Evolutionary conservation across 64 coral and sea anemone genomes (phyloP), one percentile per base, ranked within the genome.

Genomic region (Porites australiensis): DNA sequence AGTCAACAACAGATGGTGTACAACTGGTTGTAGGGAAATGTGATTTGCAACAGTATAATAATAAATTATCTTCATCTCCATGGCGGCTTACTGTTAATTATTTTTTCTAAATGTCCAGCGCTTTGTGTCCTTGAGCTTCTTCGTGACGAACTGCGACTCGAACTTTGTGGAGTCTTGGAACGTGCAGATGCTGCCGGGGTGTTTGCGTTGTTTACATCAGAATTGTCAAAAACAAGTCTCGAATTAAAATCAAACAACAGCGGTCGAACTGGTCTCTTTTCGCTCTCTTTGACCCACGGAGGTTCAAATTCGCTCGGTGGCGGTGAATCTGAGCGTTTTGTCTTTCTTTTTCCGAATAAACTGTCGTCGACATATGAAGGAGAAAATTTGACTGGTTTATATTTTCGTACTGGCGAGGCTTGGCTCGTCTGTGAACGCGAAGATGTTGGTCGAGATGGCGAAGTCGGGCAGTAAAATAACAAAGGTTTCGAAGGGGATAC

Each of bases 381-480:
- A 16, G 95, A 91, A 54, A 98, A 98, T 70, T 98, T 94, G 2
- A 94, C 83, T 4, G 88, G 83, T 78, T 98, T 98, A 45, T 91
- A 91, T 65, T 72, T 86, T 14, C 88, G 80, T 0, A 88, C 22
- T 65, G 92, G 69, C 16, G 75, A 89, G 13, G 8, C 64, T 54
- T 65, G 14, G 50, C 82, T 44, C 13, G 91, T 77, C 9, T 67
- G 89, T 8, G 91, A 46, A 27, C 79, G 79, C 19, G 82, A 79
- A 2, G 95, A 91, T 5, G 88, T 54, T 11, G 83, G 89, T 58
- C 72, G 75, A 48, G 72, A 75, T 22, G 70, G 51, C 64, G 79
- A 63, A 16, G 79, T 94, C 53, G 95, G 95, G 22, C 92, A 94
- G 88, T 98, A 98, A 73, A 98, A 91, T 63, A 98, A 64, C 69